Base-by-base conservation (phyloP, 2,113 vertebrate species). In the Channa maculata region DNA sequence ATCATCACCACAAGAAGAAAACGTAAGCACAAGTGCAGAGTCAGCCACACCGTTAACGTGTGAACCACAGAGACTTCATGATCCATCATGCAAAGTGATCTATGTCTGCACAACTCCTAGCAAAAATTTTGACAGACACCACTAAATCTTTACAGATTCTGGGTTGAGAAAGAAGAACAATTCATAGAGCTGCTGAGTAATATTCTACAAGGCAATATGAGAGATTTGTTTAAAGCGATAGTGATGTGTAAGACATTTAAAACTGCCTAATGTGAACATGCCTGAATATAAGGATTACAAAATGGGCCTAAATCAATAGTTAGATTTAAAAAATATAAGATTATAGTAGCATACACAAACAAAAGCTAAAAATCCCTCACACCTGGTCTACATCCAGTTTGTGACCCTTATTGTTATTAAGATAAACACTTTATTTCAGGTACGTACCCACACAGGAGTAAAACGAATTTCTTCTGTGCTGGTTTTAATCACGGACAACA, bases 11-110 rank as follows among this genome's bases (percentile, higher is more conserved):
- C 50, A 53, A 60, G 63, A 44, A 73, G 65, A 60, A 49, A 80
- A 89, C 15, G 38, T 72, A 67, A 67, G 75, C 74, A 77, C 8
- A 67, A 48, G 33, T 37, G 2, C 39, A 83, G 65, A 82, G 82
- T 86, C 77, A 86, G 12, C 1, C 8, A 71, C 83, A 68, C 67
- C 60, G 71, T 49, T 55, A 53, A 65, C 50, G 53, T 51, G 57
- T 37, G 60, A 49, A 39, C 38, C 50, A 77, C 60, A 14, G 7
- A 77, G 54, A 73, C 41, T 38, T 61, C 38, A 33, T 45, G 66
- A 83, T 79, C 84, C 38, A 43, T 76, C 37, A 55, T 46, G 15
- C 37, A 81, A 81, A 43, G 33, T n/a, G 34, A 79, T 66, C 33
- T 53, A 10, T 15, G 53, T 37, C 34, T 36, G 54, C 41, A 34